Evolutionary conservation across 2,888 invertebrate species (phyloP).

Genomic region (Megamerina dolium): DNA sequence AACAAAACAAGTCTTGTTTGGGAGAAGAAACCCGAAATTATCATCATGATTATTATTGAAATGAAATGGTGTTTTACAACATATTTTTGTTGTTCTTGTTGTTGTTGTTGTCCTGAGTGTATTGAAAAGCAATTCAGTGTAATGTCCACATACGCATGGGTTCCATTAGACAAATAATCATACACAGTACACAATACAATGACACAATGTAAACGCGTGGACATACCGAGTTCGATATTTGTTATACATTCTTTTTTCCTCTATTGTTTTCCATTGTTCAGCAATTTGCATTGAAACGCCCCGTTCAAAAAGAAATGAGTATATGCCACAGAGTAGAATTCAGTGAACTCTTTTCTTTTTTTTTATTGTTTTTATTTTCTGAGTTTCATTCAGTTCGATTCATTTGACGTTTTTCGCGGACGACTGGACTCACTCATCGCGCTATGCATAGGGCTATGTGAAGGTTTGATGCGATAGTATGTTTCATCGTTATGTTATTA

Average conservation of each 20-base stretch:
- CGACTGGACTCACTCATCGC: not conserved
- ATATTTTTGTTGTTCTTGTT: too few species aligned
- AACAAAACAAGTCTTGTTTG: not conserved
- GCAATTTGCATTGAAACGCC: conserved; percentile 33
- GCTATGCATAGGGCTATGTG: too few species aligned
- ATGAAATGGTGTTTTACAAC: too few species aligned
- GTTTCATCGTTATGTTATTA: too few species aligned
- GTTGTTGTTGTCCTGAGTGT: too few species aligned
- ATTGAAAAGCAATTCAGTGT: conserved; percentile 44
- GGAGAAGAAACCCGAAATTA: not conserved
- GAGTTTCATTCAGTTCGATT: too few species aligned
- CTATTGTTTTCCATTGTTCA: too few species aligned
- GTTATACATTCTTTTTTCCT: not conserved
- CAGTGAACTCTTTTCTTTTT: conserved; percentile 32
- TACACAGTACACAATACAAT: conserved; percentile 19
- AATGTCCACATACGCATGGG: conserved; percentile 37
- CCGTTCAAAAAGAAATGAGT: conserved; percentile 24
- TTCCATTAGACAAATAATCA: conserved; percentile 44
- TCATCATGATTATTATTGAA: not conserved
- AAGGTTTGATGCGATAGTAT: too few species aligned
- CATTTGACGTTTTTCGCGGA: not conserved
- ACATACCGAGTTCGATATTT: too few species aligned
- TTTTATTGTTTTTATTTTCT: not conserved
- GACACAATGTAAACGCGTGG: too few species aligned
- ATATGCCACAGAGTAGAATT: too few species aligned